A percentile compares a stretch with the other conserved stretches of the same genome.
phyloP scores from a whole-genome alignment of 2,797 vertebrate genomes.

The Cetoscarus ocellatus region DNA sequence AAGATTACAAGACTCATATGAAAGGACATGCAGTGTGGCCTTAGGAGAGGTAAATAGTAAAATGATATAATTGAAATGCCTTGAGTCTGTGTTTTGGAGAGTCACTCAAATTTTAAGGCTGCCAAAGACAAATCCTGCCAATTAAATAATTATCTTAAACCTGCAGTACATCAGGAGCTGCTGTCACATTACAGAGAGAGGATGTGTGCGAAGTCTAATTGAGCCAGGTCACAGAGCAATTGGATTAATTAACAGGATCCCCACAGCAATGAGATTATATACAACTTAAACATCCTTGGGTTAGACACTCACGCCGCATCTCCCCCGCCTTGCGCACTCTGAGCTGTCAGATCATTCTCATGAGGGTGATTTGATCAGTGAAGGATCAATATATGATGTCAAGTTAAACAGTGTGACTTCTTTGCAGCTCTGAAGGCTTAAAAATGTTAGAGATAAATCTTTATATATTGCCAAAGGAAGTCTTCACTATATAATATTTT shows the following conservation, averaged over 20 bases:
- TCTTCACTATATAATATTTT: conserved; percentile 6
- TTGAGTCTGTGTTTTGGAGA: neutral
- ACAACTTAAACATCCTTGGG: conserved; percentile 52
- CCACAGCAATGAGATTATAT: conserved; percentile 75
- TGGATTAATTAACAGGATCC: conserved; percentile 82
- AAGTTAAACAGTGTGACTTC: neutral
- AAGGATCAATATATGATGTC: neutral
- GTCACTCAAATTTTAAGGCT: neutral
- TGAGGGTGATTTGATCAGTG: conserved; percentile 16
- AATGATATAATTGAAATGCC: neutral
- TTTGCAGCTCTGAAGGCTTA: neutral
- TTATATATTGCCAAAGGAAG: neutral
- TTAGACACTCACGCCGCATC: conserved; percentile 30
- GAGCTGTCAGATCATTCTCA: conserved; percentile 22
- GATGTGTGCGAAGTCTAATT: conserved; percentile 22
- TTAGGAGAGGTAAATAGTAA: no score
- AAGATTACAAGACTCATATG: no score
- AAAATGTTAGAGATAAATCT: neutral
- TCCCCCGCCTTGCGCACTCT: conserved; percentile 3
- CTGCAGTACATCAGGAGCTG: conserved; percentile 3
- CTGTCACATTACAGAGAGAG: conserved; percentile 2
- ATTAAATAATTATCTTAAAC: neutral
- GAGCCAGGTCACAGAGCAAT: conserved; percentile 61
- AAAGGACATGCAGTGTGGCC: no score
- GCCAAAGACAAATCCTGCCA: conserved; percentile 1